Evolutionary conservation across 2,797 vertebrate genomes (phyloP), one percentile per base, ranked within the genome.

Genomic region (Poeciliopsis presidionis): DNA sequence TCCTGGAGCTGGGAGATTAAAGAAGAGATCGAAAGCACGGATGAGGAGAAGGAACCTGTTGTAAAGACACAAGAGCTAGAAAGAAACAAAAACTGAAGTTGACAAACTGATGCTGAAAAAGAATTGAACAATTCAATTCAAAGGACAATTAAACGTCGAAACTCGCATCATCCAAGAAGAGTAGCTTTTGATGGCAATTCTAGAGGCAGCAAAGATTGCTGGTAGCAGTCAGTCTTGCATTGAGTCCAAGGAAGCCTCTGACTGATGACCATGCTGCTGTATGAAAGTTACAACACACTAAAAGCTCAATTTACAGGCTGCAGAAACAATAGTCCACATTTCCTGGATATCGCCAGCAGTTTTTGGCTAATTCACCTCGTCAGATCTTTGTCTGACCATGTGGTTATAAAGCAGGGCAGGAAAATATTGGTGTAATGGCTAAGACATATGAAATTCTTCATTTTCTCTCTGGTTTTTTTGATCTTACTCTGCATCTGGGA

Each of bases 1-100:
- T 87, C 57, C 76, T 77, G 39, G 25, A 79, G 80, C 74, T 2
- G 25, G 70, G 75, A 72, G 73, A 81, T 57, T 71, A 75, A 65
- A 76, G 16, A 46, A 47, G 47, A 45, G 72, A 57, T 45, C 22
- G 75, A 61, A 28, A 18, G 59, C 33, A 67, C 57, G 53, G 33
- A 33, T 36, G 71, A 83, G 73, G 61, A 71, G 71, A 45, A 13
- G 69, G 61, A 78, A 80, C 55, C 33, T 43, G 51, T 25, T 20
- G 49, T 65, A 51, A 69, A 81, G 51, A 78, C 25, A 30, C 18
- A 9, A 77, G 30, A 53, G 49, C 41, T 16, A 33, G 55, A 67
- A 22, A n/a, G 65, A 49, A 67, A 28, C 49, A 30, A 59, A 61
- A 33, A 55, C 33, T 25, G 49, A 41, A 72, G 41, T 65, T 61